Percentiles rank a stretch among this genome's conserved stretches.
These are phyloP conservation scores for Ptilodon capucinus DNA, from an alignment of 2,888 invertebrate genomes.

Conservation along the genomic window DNA sequence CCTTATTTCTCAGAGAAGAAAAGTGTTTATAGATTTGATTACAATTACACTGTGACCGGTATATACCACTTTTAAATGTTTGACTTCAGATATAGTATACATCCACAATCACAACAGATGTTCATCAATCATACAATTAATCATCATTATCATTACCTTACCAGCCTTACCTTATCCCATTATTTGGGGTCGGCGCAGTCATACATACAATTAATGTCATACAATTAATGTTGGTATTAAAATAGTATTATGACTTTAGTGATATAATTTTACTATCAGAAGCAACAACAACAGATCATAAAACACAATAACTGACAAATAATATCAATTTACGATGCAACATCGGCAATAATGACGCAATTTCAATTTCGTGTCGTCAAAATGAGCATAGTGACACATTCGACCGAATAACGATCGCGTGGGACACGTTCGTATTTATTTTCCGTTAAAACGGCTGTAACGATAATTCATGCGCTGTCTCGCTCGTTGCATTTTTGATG, in stretches of 20 bases:
- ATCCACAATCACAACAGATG: too few species aligned
- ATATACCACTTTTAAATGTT: too few species aligned
- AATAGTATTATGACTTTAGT: not conserved
- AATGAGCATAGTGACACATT: conserved; percentile 13
- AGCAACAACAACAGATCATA: not conserved
- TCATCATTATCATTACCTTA: too few species aligned
- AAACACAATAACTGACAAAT: not conserved
- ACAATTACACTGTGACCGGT: too few species aligned
- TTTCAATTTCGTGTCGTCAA: conserved; percentile 13
- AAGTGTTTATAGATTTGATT: too few species aligned
- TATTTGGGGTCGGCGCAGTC: too few species aligned
- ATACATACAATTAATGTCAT: too few species aligned
- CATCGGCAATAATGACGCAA: not conserved
- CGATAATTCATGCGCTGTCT: conserved; percentile 52
- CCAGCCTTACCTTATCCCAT: too few species aligned
- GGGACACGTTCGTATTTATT: conserved; percentile 40
- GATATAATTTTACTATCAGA: not conserved
- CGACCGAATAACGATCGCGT: conserved; percentile 18
- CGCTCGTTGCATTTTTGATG: conserved; percentile 59
- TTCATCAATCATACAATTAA: too few species aligned
- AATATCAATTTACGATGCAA: not conserved
- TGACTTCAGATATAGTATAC: too few species aligned
- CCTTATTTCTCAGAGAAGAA: too few species aligned
- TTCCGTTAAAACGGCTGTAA: conserved; percentile 37
- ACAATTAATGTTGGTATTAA: too few species aligned